Evolutionary conservation across 2,113 vertebrate species (phyloP).

Genomic region (Leptocoma aspasia): DNA sequence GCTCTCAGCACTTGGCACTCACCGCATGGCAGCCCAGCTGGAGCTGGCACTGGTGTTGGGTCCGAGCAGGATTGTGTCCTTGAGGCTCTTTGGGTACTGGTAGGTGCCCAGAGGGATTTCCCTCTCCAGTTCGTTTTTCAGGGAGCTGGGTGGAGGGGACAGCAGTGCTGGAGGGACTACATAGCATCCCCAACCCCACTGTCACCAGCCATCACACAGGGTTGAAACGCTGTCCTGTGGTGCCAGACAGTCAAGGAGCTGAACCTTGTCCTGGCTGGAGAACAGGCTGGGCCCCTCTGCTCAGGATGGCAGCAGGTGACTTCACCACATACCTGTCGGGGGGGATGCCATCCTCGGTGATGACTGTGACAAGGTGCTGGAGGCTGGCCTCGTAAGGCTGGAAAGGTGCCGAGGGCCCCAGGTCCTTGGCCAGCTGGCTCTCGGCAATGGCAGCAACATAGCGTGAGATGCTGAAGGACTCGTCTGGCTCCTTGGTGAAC

Average conservation of each 20-base stretch:
- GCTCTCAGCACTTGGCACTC: neutral
- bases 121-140: neutral
- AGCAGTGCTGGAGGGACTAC: neutral
- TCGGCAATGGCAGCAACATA: constrained; percentile 70
- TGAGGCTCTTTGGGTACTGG: constrained; percentile 42
- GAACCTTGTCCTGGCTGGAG: neutral
- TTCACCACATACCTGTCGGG: constrained; percentile 69
- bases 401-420: constrained; percentile 78
- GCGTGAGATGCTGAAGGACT: constrained; percentile 81
- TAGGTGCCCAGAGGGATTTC: constrained; percentile 41
- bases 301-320: neutral
- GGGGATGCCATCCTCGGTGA: constrained; percentile 75
- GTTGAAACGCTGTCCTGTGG: neutral
- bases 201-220: rapidly evolving
- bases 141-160: neutral
- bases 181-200: neutral
- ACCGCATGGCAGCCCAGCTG: constrained; percentile 55
- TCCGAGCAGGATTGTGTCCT: constrained; percentile 14
- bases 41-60: neutral
- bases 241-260: neutral
- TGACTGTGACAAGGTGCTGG: neutral
- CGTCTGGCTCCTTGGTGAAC: constrained; percentile 66
- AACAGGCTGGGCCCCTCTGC: neutral
- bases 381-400: constrained; percentile 49
- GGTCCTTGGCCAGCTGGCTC: constrained; percentile 73